Conservation (phyloP, 2,888 invertebrate species). For the Zaprionus obscuricornis region DNA sequence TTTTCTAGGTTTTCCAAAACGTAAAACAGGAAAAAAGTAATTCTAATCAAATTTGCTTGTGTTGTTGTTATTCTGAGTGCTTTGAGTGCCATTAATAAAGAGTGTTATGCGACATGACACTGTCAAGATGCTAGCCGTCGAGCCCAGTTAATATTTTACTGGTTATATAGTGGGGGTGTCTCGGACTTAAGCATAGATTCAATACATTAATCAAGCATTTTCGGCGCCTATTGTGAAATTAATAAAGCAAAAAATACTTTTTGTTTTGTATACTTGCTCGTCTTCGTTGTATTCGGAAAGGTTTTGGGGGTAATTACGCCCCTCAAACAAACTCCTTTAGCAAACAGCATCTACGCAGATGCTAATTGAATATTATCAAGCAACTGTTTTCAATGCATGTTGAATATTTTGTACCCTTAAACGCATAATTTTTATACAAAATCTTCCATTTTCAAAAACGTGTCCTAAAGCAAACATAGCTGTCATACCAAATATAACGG, state of each 20-base stretch:
- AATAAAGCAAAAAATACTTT: slow-evolving; percentile 12
- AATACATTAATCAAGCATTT: slow-evolving; percentile 54
- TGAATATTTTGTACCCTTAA: too few relatives aligned
- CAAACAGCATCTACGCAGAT: too few relatives aligned
- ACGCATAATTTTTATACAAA: too few relatives aligned
- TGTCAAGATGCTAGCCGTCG: slow-evolving; percentile 32
- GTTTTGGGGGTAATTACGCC: not conserved
- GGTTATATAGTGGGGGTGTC: not conserved
- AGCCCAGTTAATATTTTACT: too few relatives aligned
- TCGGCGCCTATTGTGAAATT: slow-evolving; percentile 31
- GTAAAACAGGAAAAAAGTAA: slow-evolving; percentile 5
- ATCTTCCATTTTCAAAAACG: too few relatives aligned
- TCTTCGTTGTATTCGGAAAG: too few relatives aligned
- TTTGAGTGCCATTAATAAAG: slow-evolving; percentile 51
- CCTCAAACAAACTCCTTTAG: not conserved
- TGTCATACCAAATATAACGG: too few relatives aligned
- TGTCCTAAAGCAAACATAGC: too few relatives aligned
- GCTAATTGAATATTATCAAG: too few relatives aligned
- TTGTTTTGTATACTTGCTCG: too few relatives aligned
- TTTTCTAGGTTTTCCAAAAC: slow-evolving; percentile 29
- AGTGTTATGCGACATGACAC: slow-evolving; percentile 53
- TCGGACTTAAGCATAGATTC: slow-evolving; percentile 33
- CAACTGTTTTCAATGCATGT: too few relatives aligned
- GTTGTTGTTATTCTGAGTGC: slow-evolving; percentile 17
- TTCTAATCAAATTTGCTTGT: slow-evolving; percentile 28